Conservation (phyloP, 2,797 vertebrate species). For the Diplodus puntazzo region DNA sequence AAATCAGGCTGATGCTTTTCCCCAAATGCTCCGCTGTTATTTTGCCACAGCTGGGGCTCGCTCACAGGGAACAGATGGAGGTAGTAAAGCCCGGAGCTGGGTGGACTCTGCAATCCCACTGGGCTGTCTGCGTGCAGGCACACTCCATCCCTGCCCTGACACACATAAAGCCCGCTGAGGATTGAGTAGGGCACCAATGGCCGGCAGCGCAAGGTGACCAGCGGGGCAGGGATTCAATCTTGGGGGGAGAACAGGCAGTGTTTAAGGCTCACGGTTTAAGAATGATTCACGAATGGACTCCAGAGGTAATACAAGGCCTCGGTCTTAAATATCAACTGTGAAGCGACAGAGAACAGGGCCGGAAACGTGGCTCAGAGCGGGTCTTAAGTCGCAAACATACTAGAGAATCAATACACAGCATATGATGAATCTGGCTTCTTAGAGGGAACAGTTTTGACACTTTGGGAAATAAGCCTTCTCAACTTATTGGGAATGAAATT, state of each 20-base stretch:
- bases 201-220: slow-evolving; percentile 46
- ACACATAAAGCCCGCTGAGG: slow-evolving; percentile 50
- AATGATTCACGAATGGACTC: slow-evolving; percentile 33
- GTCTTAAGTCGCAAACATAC: slow-evolving; percentile 32
- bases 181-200: slow-evolving; percentile 38
- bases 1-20: slow-evolving; percentile 67
- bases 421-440: slow-evolving; percentile 11
- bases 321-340: slow-evolving; percentile 24
- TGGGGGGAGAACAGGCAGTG: slow-evolving; percentile 9
- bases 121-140: slow-evolving; percentile 44
- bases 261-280: slow-evolving; percentile 36
- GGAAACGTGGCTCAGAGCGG: slow-evolving; percentile 7
- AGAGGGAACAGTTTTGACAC: background rate
- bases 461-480: background rate
- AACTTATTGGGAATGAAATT: background rate
- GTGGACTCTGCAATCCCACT: slow-evolving; percentile 49
- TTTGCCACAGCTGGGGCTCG: slow-evolving; percentile 57
- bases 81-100: slow-evolving; percentile 65
- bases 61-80: slow-evolving; percentile 75
- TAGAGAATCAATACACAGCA: slow-evolving; percentile 21
- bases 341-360: slow-evolving; percentile 9
- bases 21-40: slow-evolving; percentile 60
- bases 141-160: slow-evolving; percentile 52
- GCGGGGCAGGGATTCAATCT: slow-evolving; percentile 50
- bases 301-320: slow-evolving; percentile 13